Base-by-base conservation (phyloP, 2,113 vertebrate species). In the Cygnus buccinator region DNA sequence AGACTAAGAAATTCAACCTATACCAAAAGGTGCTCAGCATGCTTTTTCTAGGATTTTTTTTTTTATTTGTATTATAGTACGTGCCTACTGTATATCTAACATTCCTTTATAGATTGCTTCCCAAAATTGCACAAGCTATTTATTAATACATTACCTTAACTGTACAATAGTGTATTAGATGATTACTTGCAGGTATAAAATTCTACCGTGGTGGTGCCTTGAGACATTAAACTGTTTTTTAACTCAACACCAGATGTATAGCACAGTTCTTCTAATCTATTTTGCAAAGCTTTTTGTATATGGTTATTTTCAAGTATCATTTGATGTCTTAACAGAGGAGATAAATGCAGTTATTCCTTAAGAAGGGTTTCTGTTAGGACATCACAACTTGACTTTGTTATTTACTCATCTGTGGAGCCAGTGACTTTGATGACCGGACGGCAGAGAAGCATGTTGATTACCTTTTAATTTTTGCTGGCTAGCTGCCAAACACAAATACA, bases 191-290 rank as follows among this genome's bases (percentile, higher is more conserved):
- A 97, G 96, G 96, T 97, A 96, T 95, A 97, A 97, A 97, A 98
- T 97, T 96, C 96, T 97, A 97, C 98, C 98, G 94, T 98, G 98
- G 96, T 97, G 97, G 98, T 99, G 99, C 99, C 98, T 99, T 98
- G 98, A 98, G 98, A 98, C 95, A 97, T 98, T 98, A 97, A 98
- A 98, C 96, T 95, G 92, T 97, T 98, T 96, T 98, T 94, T 98
- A 97, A 97, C 89, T 97, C 86, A 88, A 95, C 72, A 77, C 82
- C 91, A 96, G 94, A 93, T 92, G 92, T 93, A 95, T 93, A 95
- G 90, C 93, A 96, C 92, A 94, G 83, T 96, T 97, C 94, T 97
- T 97, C 92, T 89, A 87, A 95, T 72, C 90, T 97, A 44, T 89
- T 96, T 96, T 87, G 90, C 44, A 70, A 92, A 92, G 87, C 43